phyloP scores from a whole-genome alignment of 2,888 invertebrate species.

The Euzetes globulus region DNA sequence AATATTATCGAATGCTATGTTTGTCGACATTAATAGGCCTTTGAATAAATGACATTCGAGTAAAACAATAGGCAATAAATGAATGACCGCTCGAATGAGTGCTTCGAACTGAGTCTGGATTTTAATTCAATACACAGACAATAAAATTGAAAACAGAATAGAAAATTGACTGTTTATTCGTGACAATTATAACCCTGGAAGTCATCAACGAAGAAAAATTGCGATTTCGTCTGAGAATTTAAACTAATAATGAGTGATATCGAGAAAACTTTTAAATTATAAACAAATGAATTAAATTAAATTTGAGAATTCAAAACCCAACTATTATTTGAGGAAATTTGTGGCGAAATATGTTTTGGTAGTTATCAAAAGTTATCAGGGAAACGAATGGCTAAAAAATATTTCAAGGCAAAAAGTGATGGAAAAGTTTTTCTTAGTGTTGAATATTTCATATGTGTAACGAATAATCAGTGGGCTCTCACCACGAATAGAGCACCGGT shows the following conservation, averaged over 20 bases:
- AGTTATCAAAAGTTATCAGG: too few relatives aligned
- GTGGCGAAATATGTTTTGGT: too few relatives aligned
- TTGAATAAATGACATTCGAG: background rate
- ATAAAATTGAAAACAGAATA: background rate
- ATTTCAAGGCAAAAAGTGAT: too few relatives aligned
- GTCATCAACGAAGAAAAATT: background rate
- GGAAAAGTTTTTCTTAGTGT: too few relatives aligned
- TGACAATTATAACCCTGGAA: background rate
- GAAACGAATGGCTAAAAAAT: too few relatives aligned
- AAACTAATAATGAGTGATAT: background rate
- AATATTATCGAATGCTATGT: background rate
- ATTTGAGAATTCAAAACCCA: background rate
- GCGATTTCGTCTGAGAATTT: background rate
- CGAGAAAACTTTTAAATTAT: background rate
- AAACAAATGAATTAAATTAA: background rate
- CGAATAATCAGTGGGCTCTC: slow-evolving; percentile 5
- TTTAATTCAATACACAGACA: background rate
- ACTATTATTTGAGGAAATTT: too few relatives aligned
- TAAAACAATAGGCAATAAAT: slow-evolving; percentile 6
- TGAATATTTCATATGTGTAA: background rate
- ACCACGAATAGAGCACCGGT: background rate
- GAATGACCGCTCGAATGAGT: background rate
- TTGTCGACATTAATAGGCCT: background rate
- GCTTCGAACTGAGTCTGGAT: background rate
- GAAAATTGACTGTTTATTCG: background rate